Conservation (phyloP, 2,797 vertebrate genomes). For the Alcedo quadribrachys region DNA sequence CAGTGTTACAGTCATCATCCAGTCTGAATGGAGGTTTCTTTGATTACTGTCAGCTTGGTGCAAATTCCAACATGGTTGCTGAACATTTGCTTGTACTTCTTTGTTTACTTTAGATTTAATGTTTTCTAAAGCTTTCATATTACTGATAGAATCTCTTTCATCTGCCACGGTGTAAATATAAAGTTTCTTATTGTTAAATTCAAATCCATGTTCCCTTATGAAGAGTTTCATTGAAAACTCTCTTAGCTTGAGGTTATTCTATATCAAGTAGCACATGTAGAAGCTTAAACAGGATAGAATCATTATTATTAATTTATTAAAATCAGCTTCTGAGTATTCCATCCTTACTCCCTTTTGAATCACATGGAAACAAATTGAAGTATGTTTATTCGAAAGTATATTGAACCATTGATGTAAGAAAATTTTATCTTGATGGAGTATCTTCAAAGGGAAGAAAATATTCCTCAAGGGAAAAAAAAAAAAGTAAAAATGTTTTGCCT, state of each 20-base stretch:
- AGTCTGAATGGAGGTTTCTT: not conserved
- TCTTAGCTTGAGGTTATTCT: constrained; percentile 22
- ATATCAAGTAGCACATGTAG: not conserved
- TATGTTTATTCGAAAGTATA: not conserved
- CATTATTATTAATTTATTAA: constrained; percentile 55
- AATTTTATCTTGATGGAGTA: constrained; percentile 4
- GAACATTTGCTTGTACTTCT: not conserved
- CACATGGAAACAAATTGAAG: not conserved
- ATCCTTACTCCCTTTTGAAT: not conserved
- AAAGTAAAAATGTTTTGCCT: constrained; percentile 37
- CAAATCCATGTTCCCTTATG: not conserved
- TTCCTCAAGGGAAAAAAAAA: constrained; percentile 40
- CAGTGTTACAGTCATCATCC: not conserved
- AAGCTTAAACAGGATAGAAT: constrained; percentile 17
- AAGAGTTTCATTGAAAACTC: not conserved
- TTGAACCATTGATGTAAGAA: constrained; percentile 6
- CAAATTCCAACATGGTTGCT: not conserved
- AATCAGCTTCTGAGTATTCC: constrained; percentile 3
- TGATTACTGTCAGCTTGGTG: not conserved
- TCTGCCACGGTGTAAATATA: not conserved
- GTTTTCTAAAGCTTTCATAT: constrained; percentile 19
- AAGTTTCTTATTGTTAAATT: constrained; percentile 34
- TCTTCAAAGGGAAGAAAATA: constrained; percentile 48
- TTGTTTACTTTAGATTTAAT: constrained; percentile 8
- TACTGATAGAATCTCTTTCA: constrained; percentile 26